phyloP scores from a whole-genome alignment of 2,113 vertebrate genomes.

The Pseudorhombus dupliciocellatus region DNA sequence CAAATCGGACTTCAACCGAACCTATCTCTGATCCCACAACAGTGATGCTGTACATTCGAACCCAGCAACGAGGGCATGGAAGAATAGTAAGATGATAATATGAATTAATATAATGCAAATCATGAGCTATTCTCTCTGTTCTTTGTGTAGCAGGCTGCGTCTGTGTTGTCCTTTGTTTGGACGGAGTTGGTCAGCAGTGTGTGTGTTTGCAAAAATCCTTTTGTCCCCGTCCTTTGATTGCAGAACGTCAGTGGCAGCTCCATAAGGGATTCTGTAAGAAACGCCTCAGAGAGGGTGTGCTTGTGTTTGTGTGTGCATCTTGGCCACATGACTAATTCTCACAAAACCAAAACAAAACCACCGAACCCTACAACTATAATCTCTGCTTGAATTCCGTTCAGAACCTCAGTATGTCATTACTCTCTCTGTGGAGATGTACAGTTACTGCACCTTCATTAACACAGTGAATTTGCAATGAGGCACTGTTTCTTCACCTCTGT shows the following conservation, averaged over 20 bases:
- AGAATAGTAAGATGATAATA: not conserved
- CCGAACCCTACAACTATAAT: slow-evolving; percentile 1
- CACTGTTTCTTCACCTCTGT: slow-evolving; percentile 2
- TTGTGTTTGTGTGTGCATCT: slow-evolving; percentile 18
- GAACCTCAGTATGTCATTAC: slow-evolving; percentile 10
- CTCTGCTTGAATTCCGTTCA: slow-evolving; percentile 2
- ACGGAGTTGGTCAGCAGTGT: slow-evolving; percentile 12
- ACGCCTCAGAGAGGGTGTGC: slow-evolving; percentile 15
- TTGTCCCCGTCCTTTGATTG: slow-evolving; percentile 50
- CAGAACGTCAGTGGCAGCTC: slow-evolving; percentile 23
- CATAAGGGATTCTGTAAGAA: slow-evolving; percentile 18
- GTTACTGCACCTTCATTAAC: slow-evolving; percentile 8
- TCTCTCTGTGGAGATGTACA: slow-evolving; percentile 5
- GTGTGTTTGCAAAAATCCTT: slow-evolving; percentile 24
- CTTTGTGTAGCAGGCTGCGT: not conserved
- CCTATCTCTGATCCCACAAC: not conserved
- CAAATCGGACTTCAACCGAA: slow-evolving; percentile 17
- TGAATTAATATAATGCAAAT: slow-evolving; percentile 6
- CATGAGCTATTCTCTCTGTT: not conserved
- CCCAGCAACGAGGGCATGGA: not conserved
- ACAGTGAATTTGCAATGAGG: slow-evolving; percentile 10
- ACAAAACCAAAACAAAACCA: slow-evolving; percentile 25
- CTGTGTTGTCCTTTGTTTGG: slow-evolving; percentile 50
- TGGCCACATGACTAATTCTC: slow-evolving; percentile 35
- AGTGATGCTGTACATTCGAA: not conserved